phyloP scores from a whole-genome alignment of 2,797 vertebrate genomes.

The Rhinichthys osculus region DNA sequence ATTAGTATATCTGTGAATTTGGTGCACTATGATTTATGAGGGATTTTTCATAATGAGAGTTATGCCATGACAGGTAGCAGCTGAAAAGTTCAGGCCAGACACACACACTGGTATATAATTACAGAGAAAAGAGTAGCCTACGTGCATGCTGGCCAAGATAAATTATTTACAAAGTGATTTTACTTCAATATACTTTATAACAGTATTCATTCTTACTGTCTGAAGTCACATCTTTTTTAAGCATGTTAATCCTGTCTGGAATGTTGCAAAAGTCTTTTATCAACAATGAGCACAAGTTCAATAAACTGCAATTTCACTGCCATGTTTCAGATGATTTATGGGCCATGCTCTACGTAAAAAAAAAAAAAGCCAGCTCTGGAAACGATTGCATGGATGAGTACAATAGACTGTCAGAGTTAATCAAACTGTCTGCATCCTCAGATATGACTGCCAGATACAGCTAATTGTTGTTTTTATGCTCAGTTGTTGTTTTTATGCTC shows the following conservation, averaged over 20 bases:
- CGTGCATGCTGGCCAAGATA: slow-evolving; percentile 17
- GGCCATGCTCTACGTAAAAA: slow-evolving; percentile 34
- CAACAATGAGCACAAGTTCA: slow-evolving; percentile 45
- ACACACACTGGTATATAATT: background rate
- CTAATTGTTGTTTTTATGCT: slow-evolving; percentile 37
- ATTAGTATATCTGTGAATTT: background rate
- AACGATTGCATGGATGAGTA: slow-evolving; percentile 51
- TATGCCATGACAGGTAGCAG: slow-evolving; percentile 2
- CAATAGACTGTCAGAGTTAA: slow-evolving; percentile 47
- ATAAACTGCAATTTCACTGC: slow-evolving; percentile 55
- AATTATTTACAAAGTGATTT: slow-evolving; percentile 24
- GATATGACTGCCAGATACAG: slow-evolving; percentile 54
- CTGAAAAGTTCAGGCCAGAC: slow-evolving; percentile 18
- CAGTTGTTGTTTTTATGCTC: slow-evolving; percentile 46
- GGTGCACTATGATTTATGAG: background rate
- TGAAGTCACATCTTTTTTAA: background rate
- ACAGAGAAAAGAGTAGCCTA: background rate
- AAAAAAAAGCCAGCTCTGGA: slow-evolving; percentile 40
- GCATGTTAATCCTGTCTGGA: slow-evolving; percentile 50
- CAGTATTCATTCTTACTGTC: slow-evolving; percentile 40
- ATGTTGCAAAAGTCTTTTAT: slow-evolving; percentile 48
- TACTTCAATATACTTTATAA: slow-evolving; percentile 1
- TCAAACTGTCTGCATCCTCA: slow-evolving; percentile 41
- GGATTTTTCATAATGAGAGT: background rate
- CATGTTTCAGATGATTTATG: slow-evolving; percentile 54